Percentiles rank a stretch among this genome's conserved stretches.
Evolutionary conservation across 2,888 invertebrate genomes (phyloP).

Genomic region (Hetaerina titia): DNA sequence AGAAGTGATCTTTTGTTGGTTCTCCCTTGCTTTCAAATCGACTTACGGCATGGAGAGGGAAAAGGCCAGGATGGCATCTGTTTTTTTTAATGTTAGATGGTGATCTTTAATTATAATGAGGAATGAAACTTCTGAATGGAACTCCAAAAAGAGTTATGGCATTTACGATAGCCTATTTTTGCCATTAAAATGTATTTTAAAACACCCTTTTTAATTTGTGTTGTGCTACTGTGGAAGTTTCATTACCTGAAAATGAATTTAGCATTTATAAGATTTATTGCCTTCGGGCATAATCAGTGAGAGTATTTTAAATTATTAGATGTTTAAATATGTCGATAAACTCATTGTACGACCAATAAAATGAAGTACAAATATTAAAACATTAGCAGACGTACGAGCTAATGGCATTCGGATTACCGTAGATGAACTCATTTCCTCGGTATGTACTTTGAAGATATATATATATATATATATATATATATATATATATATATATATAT

Average conservation of each 20-base stretch:
- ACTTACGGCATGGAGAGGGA: constrained; percentile 12
- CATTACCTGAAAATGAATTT: background rate
- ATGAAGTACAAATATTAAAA: too few species aligned
- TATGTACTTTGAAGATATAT: too few species aligned
- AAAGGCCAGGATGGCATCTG: background rate
- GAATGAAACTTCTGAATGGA: background rate
- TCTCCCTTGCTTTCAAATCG: constrained; percentile 29
- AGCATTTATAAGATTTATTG: too few species aligned
- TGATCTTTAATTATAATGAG: constrained; percentile 20
- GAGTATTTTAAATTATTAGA: background rate
- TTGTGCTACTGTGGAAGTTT: background rate
- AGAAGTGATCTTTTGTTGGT: constrained; percentile 46
- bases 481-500: too few species aligned
- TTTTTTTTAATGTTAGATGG: background rate
- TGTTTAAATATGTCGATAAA: background rate
- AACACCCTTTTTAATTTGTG: background rate
- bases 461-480: too few species aligned
- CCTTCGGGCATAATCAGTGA: too few species aligned
- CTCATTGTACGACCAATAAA: too few species aligned
- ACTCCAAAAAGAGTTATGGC: background rate
- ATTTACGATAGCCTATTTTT: background rate
- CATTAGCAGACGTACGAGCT: too few species aligned
- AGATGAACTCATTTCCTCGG: too few species aligned
- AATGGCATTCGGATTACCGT: too few species aligned
- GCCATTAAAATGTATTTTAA: background rate